phyloP scores from a whole-genome alignment of 1,140 invertebrate species.

The Pectinophora gossypiella region DNA sequence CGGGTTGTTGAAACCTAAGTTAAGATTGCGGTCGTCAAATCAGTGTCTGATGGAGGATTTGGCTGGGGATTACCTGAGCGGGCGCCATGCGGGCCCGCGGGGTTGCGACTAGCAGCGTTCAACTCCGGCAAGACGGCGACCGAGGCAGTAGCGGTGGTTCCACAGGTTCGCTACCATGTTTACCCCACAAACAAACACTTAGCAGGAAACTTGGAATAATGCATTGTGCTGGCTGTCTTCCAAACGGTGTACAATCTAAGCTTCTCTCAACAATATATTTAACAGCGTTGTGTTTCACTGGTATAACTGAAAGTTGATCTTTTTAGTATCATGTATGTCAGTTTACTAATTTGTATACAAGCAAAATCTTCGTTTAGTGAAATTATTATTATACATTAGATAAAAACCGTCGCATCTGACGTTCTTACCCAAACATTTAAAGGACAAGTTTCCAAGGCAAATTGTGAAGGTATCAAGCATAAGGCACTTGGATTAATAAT shows the following conservation, averaged over 20 bases:
- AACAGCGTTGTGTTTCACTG: no score
- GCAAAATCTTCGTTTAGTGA: no score
- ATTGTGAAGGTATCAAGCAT: conserved; percentile 33
- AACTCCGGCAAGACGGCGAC: conserved; percentile 61
- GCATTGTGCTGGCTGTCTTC: no score
- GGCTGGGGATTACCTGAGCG: conserved; percentile 26
- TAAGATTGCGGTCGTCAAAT: conserved; percentile 31
- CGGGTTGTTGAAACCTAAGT: conserved; percentile 31
- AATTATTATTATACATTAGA: no score
- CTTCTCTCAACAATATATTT: no score
- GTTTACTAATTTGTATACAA: no score
- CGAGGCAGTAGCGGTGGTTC: conserved; percentile 45
- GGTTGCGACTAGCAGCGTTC: conserved; percentile 44
- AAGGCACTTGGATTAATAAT: conserved; percentile 6
- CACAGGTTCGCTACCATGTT: conserved; percentile 37
- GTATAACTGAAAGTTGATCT: no score
- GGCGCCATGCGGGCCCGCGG: conserved; percentile 55
- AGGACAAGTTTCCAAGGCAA: conserved; percentile 33
- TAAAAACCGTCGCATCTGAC: background rate
- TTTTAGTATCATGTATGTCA: no score
- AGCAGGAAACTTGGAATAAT: no score
- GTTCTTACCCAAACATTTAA: conserved; percentile 17
- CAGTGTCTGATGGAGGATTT: conserved; percentile 61
- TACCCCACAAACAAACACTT: no score
- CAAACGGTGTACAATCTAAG: no score